phyloP scores from a whole-genome alignment of 1,140 invertebrate genomes.

The Orussus abietinus region DNA sequence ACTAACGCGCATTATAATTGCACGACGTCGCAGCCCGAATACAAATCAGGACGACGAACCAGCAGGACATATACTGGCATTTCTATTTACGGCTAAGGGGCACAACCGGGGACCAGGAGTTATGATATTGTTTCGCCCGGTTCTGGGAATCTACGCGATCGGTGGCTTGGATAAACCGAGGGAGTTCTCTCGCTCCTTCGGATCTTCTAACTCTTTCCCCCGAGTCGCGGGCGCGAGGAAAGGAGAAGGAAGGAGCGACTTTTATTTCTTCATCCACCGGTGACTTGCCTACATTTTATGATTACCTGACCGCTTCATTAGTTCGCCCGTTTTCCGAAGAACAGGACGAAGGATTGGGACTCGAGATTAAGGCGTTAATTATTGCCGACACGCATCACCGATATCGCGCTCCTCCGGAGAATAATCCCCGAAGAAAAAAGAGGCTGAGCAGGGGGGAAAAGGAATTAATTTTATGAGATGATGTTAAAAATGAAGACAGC shows the following conservation, averaged over 20 bases:
- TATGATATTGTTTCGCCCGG: constrained; percentile 52
- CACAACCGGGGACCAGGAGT: constrained; percentile 45
- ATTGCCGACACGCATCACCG: constrained; percentile 5
- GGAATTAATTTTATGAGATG: no score
- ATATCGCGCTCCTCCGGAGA: no score
- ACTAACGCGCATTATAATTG: constrained; percentile 45
- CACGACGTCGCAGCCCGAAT: constrained; percentile 31
- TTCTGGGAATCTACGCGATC: constrained; percentile 52
- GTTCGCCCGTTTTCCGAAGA: constrained; percentile 24
- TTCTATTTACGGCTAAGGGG: constrained; percentile 45
- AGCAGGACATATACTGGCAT: no score
- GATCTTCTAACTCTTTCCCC: no score
- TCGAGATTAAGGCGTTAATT: constrained; percentile 5
- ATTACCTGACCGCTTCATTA: constrained; percentile 38
- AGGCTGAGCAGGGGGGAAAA: no score
- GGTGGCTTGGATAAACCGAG: constrained; percentile 44
- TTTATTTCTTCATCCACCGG: constrained; percentile 38
- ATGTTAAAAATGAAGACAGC: no score
- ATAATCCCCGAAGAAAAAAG: no score
- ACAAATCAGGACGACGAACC: no score
- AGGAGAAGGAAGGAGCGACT: constrained; percentile 22
- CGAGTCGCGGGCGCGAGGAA: constrained; percentile 10
- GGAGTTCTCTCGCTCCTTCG: constrained; percentile 11
- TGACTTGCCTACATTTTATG: constrained; percentile 33
- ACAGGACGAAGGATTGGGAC: constrained; percentile 8